Base-by-base conservation (phyloP, 1,140 invertebrate genomes). In the Gryllus bimaculatus region DNA sequence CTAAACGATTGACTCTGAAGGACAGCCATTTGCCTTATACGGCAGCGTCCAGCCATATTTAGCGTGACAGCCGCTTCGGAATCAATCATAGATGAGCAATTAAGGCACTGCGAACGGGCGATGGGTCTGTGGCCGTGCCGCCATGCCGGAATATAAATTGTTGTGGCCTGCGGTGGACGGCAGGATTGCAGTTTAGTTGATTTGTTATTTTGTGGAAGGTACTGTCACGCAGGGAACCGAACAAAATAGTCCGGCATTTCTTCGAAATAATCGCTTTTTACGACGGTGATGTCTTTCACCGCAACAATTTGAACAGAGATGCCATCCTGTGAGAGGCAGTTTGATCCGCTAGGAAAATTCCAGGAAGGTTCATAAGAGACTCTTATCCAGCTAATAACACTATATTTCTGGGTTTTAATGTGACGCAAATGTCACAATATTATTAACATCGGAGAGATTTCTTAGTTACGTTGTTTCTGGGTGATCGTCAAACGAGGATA, bases 81-180 rank as follows among this genome's bases (percentile, higher is more conserved):
- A 66, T 66, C 54, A 66, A 66, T 66, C 54, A 66, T 66, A 66
- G 54, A 66, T 66, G 54, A 66, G 54, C 54, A 66, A 66, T 66
- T 66, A 66, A 13, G 54, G 54, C 18, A 1, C 54, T 66, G 54
- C 18, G 54, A 66, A 18, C 10, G 54, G 54, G 2, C 10, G 18
- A 7, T 13, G 54, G 54, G 7, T 39, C 26, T 39, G 26, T 39
- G 26, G 26, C 1, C 1, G 5, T 39, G 26, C 26, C 26, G 26
- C 26, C 26, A 39, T 39, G 26, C 26, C 26, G 2, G 54, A 18
- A 18, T 13, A 66, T 66, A 18, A 66, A 66, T 66, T 10, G 54
- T 66, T 66, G 10, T 10, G 18, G 54, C 10, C 54, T 13, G 18
- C 7, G 18, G 10, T 18, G 54, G 18, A 66, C 54, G 54, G 54